Conservation (phyloP, 2,113 vertebrate genomes). For the Thinocorus orbignyianus region DNA sequence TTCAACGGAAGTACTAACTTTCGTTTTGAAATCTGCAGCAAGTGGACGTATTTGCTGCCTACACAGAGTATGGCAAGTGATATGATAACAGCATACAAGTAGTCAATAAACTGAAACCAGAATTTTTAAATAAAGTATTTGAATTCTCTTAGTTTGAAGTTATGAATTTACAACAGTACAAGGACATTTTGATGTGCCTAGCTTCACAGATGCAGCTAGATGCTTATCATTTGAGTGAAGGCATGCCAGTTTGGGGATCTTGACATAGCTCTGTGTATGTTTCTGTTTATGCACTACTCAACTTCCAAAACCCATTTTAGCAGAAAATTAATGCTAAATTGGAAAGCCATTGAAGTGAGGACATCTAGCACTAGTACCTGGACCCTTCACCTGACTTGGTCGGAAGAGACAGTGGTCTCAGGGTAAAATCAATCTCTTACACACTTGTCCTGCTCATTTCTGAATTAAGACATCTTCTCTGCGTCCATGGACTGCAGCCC, state of each 20-base stretch:
- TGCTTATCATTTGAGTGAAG: background rate
- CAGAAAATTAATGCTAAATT: background rate
- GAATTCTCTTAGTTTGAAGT: background rate
- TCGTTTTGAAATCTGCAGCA: background rate
- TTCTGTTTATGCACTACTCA: constrained; percentile 11
- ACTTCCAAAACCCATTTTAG: background rate
- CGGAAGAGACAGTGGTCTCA: background rate
- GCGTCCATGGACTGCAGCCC: background rate
- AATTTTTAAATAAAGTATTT: background rate
- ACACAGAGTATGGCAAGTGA: background rate
- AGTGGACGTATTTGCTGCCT: background rate
- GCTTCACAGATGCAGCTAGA: background rate
- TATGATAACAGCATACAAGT: background rate
- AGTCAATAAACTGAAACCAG: background rate
- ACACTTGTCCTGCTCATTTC: background rate
- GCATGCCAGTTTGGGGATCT: background rate
- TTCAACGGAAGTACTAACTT: background rate
- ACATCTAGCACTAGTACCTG: background rate
- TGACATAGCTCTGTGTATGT: background rate
- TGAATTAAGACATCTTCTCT: background rate
- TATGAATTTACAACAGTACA: background rate
- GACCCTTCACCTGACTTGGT: background rate
- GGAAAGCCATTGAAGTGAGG: background rate
- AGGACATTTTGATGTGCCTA: background rate
- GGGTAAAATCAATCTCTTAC: background rate